Percentiles rank a stretch among this genome's conserved stretches.
These are phyloP conservation scores for Limnothrissa miodon DNA, from an alignment of 2,113 vertebrate genomes.

Conservation along the genomic window DNA sequence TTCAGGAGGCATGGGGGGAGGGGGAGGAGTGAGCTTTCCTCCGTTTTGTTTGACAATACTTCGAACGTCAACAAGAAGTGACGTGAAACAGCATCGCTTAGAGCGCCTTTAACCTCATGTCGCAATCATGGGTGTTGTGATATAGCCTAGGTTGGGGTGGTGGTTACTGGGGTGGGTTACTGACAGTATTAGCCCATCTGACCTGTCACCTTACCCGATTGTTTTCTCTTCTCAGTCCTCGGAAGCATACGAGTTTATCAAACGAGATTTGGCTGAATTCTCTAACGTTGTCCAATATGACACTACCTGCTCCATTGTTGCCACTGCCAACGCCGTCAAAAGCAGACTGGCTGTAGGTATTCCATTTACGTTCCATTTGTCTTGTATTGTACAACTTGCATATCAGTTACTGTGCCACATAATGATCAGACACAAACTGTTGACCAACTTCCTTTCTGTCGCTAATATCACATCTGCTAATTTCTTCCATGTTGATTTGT, in stretches of 20 bases:
- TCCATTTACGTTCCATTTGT: not conserved
- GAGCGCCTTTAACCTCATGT: not conserved
- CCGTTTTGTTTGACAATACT: no score
- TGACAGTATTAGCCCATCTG: not conserved
- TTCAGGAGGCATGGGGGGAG: no score
- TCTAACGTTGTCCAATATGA: slow-evolving; percentile 95
- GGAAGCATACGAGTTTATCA: slow-evolving; percentile 95
- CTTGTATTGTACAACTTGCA: not conserved
- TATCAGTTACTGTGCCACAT: not conserved
- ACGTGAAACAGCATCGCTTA: no score
- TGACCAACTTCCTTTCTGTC: not conserved
- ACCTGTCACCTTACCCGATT: not conserved
- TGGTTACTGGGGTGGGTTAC: not conserved
- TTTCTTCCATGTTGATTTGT: not conserved
- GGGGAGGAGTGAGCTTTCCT: no score
- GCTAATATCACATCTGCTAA: not conserved
- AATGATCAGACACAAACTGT: not conserved
- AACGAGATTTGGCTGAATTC: slow-evolving; percentile 92
- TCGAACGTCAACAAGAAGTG: no score
- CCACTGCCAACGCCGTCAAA: slow-evolving; percentile 91
- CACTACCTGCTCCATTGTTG: slow-evolving; percentile 93
- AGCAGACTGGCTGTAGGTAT: slow-evolving; percentile 84
- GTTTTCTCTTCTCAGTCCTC: slow-evolving; percentile 75
- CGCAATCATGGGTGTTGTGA: not conserved
- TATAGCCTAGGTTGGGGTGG: no score